Evolutionary conservation across 2,113 vertebrate genomes (phyloP), one percentile per base, ranked within the genome.

Genomic region (Hippocampus comes): DNA sequence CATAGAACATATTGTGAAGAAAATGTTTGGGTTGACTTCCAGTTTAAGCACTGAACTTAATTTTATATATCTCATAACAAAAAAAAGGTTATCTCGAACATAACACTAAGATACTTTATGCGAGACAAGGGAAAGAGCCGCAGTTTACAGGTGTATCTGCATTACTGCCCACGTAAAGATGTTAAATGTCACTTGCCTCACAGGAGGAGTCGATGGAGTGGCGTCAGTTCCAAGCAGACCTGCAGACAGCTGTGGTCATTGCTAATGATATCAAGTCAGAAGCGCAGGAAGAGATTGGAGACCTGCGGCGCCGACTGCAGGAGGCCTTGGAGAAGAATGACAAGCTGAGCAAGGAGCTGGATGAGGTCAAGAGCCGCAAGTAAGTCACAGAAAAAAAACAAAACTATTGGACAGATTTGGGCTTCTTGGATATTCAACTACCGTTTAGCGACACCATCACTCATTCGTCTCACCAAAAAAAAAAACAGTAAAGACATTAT

Each of bases 181-280:
- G 17, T 21, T 48, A 5, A 46, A 11, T 64, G 38, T 42, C 23
- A 25, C 23, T 66, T 27, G n/a, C 7, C 21, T 1, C 7, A 0
- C 34, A 98, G 96, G 96, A 98, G 84, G 96, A 98, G 78, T 98
- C 96, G 0, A 95, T 96, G 1, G 96, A 98, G 49, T 98, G 96
- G 96, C 94, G 96, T 55, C 96, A 98, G 90, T 98, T 98, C 86
- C 96, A 98, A 83, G 95, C 96, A 20, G 96, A 98, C 72, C 92
- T 98, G 48, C 96, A 98, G 90, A 98, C 96, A 0, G 96, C 96
- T 0, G 96, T 98, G 57, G 96, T 98, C 43, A 98, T 98, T 38
- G 96, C 96, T 9, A 98, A 98, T 4, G 96, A 98, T 53, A 98
- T 98, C 70, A 98, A 98, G 75, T 97, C 96, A 0, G 96, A 98